Evolutionary conservation across 1,140 invertebrate genomes (phyloP), one percentile per base, ranked within the genome.

Genomic region (Oreohelix idahoensis): DNA sequence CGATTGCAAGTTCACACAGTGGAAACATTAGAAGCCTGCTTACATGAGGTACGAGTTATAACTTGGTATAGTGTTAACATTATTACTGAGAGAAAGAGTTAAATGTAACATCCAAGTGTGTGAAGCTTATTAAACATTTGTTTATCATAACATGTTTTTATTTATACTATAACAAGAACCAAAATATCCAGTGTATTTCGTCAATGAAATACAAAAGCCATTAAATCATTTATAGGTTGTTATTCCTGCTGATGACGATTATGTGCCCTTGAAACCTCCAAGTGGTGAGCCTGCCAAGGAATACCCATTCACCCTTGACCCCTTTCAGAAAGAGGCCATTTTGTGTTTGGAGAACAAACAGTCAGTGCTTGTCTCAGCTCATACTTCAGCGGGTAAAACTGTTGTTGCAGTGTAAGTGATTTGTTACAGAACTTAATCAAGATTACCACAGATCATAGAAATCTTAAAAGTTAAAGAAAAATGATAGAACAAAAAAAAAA

Each of bases 341-440:
- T 93, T 97, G 42, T 99, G 98, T 93, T 96, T 99, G 86, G 98
- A 99, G 91, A 99, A 99, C 92, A 96, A 98, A 91, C 98, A 95
- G 86, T 99, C 98, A 35, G 98, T 99, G 17, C 94, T 99, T 35
- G 98, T 99, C 0, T 99, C 98, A 0, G 98, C 99, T 42, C 99
- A 99, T 92, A 99, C 99, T 11, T 99, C 98, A 26, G 98, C 99
- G 83, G 99, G 99, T 73, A 99, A 99, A 95, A 99, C 98, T 76
- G 98, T 99, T 32, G 97, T 99, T 53, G 98, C 98, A 45, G 97
- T 99, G 96, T 99, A 95, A 94, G 96, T 83, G 73, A 29, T 69
- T 29, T n/a, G n/a, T n/a, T n/a, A n/a, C n/a, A n/a, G 13, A 15
- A 15, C 26, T 15, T 53, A 13, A 53, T 53, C 26, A 53, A 53